Conservation (phyloP, 2,888 invertebrate species). For the Coleophora flavipennella region DNA sequence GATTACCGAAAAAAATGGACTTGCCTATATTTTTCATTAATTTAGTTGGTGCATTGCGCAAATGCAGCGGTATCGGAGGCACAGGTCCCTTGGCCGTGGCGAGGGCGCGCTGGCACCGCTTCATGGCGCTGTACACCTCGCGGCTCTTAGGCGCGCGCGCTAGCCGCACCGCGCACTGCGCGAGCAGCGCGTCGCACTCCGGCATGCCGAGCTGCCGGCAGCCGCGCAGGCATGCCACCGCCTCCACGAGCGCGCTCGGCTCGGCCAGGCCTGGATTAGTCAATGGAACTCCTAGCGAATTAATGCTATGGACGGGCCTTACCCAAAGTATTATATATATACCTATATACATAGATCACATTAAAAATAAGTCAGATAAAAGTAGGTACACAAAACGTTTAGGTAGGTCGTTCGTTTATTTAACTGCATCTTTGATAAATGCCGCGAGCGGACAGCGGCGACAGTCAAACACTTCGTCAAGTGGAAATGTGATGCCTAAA, state of each 20-base stretch:
- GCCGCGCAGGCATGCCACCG: constrained; percentile 83
- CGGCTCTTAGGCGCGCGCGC: constrained; percentile 83
- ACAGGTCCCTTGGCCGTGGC: constrained; percentile 76
- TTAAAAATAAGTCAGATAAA: no score
- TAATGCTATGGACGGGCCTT: no score
- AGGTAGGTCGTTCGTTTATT: no score
- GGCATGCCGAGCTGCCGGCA: constrained; percentile 88
- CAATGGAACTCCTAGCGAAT: no score
- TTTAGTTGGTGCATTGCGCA: constrained; percentile 85
- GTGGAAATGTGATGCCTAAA: no score
- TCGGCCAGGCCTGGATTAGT: constrained; percentile 75
- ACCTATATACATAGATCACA: no score
- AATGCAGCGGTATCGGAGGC: constrained; percentile 82
- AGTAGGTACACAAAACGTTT: no score
- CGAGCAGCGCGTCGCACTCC: constrained; percentile 83
- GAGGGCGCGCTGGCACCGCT: constrained; percentile 74
- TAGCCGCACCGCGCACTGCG: constrained; percentile 83
- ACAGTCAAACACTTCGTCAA: no score
- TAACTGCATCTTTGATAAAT: no score
- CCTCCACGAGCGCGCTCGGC: constrained; percentile 75
- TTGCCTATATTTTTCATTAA: constrained; percentile 82
- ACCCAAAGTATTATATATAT: no score
- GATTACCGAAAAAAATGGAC: no score
- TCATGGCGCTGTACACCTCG: constrained; percentile 74
- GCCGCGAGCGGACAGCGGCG: no score